Percentiles rank a stretch among this genome's conserved stretches.
Conservation (phyloP, 2,113 vertebrate genomes). For the Seriola quinqueradiata region DNA sequence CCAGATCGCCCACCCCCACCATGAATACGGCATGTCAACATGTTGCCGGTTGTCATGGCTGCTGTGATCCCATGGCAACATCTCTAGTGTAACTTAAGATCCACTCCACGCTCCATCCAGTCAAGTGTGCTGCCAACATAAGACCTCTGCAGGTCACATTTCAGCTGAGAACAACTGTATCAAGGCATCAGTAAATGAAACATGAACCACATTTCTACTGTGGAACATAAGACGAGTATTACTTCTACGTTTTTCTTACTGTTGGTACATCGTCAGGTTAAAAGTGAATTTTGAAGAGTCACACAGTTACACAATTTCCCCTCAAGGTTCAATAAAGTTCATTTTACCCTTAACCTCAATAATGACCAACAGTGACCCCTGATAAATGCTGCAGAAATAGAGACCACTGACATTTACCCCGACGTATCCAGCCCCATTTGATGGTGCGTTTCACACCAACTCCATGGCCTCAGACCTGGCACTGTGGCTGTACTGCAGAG, state of each 20-base stretch:
- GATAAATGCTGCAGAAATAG: constrained; percentile 40
- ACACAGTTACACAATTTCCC: constrained; percentile 16
- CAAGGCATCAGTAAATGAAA: not conserved
- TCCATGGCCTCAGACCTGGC: not conserved
- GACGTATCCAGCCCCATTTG: constrained; percentile 22
- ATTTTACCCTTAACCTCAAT: constrained; percentile 49
- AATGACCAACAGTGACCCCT: constrained; percentile 20
- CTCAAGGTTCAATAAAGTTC: constrained; percentile 35
- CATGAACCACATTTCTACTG: not conserved
- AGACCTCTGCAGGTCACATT: not conserved
- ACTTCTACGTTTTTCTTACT: not conserved
- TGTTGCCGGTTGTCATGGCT: too few species aligned
- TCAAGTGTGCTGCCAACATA: not conserved
- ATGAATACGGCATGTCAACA: too few species aligned
- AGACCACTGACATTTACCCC: constrained; percentile 57
- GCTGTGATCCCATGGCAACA: too few species aligned
- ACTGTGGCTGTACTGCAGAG: not conserved
- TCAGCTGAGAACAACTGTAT: not conserved
- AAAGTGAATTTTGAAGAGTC: constrained; percentile 38
- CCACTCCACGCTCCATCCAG: not conserved
- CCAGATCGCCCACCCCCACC: too few species aligned
- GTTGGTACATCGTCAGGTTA: constrained; percentile 4
- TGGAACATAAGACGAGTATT: not conserved
- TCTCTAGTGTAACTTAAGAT: not conserved
- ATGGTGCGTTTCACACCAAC: constrained; percentile 5